phyloP scores from a whole-genome alignment of 2,113 vertebrate species.

The Spea multiplicata region DNA sequence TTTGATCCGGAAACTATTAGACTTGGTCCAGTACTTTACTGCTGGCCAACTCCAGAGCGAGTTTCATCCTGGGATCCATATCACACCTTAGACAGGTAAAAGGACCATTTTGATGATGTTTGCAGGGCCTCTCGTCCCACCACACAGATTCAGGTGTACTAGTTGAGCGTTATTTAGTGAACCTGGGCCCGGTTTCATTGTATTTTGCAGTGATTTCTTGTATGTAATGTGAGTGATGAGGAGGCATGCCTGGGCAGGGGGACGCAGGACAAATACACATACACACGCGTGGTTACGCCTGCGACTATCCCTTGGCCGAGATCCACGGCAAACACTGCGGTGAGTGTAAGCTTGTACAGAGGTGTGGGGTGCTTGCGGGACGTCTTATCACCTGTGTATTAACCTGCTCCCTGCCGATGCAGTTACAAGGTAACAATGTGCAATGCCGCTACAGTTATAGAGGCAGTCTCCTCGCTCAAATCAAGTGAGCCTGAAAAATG shows the following conservation, averaged over 20 bases:
- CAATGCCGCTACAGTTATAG: too few species aligned
- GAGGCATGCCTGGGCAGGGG: conserved; percentile 41
- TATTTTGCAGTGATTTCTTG: conserved; percentile 2
- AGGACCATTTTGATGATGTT: too few species aligned
- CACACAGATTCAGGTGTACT: background rate
- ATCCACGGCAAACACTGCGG: conserved; percentile 34
- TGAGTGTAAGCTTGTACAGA: conserved; percentile 18
- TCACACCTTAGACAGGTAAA: too few species aligned
- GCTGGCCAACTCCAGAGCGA: too few species aligned
- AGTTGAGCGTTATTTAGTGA: background rate
- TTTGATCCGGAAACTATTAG: too few species aligned
- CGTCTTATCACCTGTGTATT: conserved; percentile 10
- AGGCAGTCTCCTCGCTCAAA: too few species aligned
- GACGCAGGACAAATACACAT: background rate
- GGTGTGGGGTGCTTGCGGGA: conserved; percentile 32
- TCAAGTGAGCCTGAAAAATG: too few species aligned
- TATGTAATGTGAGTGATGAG: conserved; percentile 26
- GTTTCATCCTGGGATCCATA: too few species aligned
- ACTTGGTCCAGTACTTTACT: too few species aligned
- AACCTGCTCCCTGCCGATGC: conserved; percentile 6
- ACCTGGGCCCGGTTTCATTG: background rate
- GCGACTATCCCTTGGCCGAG: conserved; percentile 30
- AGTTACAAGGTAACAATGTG: background rate
- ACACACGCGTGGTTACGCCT: conserved; percentile 25
- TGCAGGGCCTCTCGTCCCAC: too few species aligned